Base-by-base conservation (phyloP, 2,113 vertebrate genomes). In the Poecile atricapillus region DNA sequence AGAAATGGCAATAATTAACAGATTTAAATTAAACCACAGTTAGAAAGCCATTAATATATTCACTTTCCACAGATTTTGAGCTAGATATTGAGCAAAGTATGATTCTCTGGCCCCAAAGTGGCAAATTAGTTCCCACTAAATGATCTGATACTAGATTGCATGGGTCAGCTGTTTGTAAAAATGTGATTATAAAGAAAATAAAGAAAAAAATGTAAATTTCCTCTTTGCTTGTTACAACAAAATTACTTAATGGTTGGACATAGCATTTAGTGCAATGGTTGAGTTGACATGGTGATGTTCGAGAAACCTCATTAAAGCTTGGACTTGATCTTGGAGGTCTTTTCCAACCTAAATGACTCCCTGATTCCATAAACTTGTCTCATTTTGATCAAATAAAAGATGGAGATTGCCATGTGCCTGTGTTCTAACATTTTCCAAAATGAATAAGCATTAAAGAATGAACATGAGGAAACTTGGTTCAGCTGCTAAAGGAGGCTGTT, bases 181-280 rank as follows among this genome's bases (percentile, higher is more conserved):
- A 39, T 11, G 6, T 37, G 11, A 18, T 43, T 47, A 33, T 14
- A 21, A 64, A 67, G 31, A 73, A 62, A 90, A 50, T 8, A 88
- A 78, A 71, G 21, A 8, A 15, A 9, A 50, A 86, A 69, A 28
- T 1, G 11, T 13, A 23, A 7, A 31, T 69, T 65, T 46, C 22
- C 5, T 30, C 68, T 80, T 59, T 67, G 9, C 2, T 70, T 35
- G 2, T 46, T 70, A 28, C 28, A 41, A 43, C 17, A 47, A 62
- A 75, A 47, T n/a, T 5, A 28, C 44, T 50, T 33, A 37, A 69
- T 0, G 0, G 19, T 20, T 30, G n/a, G 6, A 15, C 8, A 14
- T 3, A 27, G 24, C 12, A 53, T 8, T 74, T 10, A 5, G 16
- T 52, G 46, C 6, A 31, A 17, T 50, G 44, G 4, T 33, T 50